Percentiles rank a stretch among this genome's conserved stretches.
These are phyloP conservation scores for Epirrhoe alternata DNA, from an alignment of 2,888 invertebrate species.

Conservation along the genomic window DNA sequence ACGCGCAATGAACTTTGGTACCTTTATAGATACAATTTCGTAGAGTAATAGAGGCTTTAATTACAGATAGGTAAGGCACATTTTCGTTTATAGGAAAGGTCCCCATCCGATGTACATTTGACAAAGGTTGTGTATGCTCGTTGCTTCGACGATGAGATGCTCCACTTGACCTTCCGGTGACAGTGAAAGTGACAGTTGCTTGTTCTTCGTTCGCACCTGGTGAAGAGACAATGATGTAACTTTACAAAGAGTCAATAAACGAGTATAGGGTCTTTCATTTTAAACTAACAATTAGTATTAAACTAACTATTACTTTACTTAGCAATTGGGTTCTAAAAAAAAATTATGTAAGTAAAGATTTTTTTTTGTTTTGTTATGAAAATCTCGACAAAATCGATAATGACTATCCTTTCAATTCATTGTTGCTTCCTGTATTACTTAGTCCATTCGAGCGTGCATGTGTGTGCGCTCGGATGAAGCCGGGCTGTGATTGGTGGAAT, in stretches of 20 bases:
- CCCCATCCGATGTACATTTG: constrained; percentile 99
- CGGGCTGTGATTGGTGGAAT: too few relatives aligned
- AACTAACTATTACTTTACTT: too few relatives aligned
- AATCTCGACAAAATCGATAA: too few relatives aligned
- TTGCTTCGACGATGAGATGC: constrained; percentile 96
- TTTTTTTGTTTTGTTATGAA: too few relatives aligned
- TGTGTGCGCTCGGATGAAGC: too few relatives aligned
- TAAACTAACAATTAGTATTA: too few relatives aligned
- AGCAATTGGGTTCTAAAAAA: too few relatives aligned
- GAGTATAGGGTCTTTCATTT: too few relatives aligned
- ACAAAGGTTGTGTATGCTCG: constrained; percentile 93
- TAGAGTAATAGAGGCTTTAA: constrained; percentile 47
- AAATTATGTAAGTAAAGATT: too few relatives aligned
- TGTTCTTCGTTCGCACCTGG: constrained; percentile 86
- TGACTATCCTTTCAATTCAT: too few relatives aligned
- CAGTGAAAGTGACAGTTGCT: constrained; percentile 88
- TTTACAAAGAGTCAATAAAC: background rate
- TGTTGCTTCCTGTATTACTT: too few relatives aligned
- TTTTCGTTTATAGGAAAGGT: constrained; percentile 88
- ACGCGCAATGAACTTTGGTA: constrained; percentile 93
- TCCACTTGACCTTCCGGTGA: constrained; percentile 98
- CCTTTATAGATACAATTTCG: constrained; percentile 92
- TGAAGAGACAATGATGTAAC: constrained; percentile 37
- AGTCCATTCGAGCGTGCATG: too few relatives aligned
- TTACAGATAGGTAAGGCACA: constrained; percentile 30